Percentiles rank a stretch among this genome's conserved stretches.
phyloP scores from a whole-genome alignment of 2,113 vertebrate species.

The Gasterosteus nipponicus region DNA sequence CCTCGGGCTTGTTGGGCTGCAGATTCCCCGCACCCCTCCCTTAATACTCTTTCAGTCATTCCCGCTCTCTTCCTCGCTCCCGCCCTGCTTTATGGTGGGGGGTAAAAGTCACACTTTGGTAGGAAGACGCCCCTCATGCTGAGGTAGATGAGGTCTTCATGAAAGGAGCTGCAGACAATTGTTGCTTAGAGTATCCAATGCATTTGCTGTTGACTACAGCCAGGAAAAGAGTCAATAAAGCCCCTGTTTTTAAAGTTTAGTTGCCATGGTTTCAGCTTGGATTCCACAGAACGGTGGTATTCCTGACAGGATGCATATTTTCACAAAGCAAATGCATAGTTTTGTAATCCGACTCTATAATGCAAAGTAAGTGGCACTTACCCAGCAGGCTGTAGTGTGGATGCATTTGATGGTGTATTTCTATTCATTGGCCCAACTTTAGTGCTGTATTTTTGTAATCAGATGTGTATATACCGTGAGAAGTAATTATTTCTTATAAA shows the following conservation, averaged over 20 bases:
- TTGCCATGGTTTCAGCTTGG: slow-evolving; percentile 44
- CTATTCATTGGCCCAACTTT: not conserved
- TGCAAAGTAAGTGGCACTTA: not conserved
- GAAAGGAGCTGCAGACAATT: slow-evolving; percentile 16
- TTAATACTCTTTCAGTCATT: slow-evolving; percentile 16
- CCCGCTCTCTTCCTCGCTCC: slow-evolving; percentile 27
- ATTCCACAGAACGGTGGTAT: slow-evolving; percentile 27
- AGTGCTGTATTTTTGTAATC: not conserved
- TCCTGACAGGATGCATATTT: slow-evolving; percentile 30
- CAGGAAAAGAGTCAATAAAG: slow-evolving; percentile 14
- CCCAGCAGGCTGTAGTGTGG: slow-evolving; percentile 1
- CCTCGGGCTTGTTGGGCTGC: slow-evolving; percentile 45
- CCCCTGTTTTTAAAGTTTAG: slow-evolving; percentile 11
- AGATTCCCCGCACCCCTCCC: slow-evolving; percentile 23
- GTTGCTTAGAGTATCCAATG: not conserved
- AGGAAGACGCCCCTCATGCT: slow-evolving; percentile 26
- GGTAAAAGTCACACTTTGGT: slow-evolving; percentile 65
- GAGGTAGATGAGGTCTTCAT: slow-evolving; percentile 25
- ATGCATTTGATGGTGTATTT: not conserved
- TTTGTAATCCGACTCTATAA: slow-evolving; percentile 27
- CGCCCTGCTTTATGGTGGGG: slow-evolving; percentile 57
- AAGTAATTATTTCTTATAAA: not conserved
- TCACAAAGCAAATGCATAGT: slow-evolving; percentile 2
- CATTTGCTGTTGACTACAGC: slow-evolving; percentile 10
- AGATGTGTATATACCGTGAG: not conserved